Conservation (phyloP, 2,888 invertebrate genomes). For the Drosophila trichaetosa region DNA sequence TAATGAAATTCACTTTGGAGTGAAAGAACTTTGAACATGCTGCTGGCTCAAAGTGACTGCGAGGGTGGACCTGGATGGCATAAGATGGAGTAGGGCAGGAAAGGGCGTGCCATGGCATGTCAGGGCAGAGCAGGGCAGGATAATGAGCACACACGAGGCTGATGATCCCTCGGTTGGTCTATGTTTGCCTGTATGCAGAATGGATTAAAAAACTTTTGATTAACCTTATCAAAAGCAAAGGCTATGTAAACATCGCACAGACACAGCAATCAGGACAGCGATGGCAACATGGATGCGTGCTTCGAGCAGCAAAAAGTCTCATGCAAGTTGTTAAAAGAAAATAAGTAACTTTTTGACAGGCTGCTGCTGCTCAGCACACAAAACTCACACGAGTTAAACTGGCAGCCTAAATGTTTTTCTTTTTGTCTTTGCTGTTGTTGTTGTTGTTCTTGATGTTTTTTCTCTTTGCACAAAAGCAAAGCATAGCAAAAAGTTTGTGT, state of each 20-base stretch:
- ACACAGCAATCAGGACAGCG: slow-evolving; percentile 66
- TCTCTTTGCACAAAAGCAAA: slow-evolving; percentile 67
- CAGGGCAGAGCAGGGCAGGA: slow-evolving; percentile 22
- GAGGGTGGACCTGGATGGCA: not conserved
- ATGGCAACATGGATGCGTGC: slow-evolving; percentile 29
- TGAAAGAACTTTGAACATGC: slow-evolving; percentile 59
- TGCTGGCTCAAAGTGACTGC: slow-evolving; percentile 58
- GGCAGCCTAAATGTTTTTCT: slow-evolving; percentile 50
- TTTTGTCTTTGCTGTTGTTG: slow-evolving; percentile 17
- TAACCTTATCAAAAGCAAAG: slow-evolving; percentile 82
- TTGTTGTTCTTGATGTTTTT: slow-evolving; percentile 37
- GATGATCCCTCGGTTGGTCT: slow-evolving; percentile 62
- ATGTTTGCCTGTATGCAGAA: slow-evolving; percentile 76
- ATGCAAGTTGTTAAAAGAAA: slow-evolving; percentile 78
- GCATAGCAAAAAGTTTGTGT: slow-evolving; percentile 69
- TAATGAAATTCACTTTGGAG: slow-evolving; percentile 80
- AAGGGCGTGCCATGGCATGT: not conserved
- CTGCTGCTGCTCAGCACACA: slow-evolving; percentile 45
- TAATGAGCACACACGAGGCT: slow-evolving; percentile 76
- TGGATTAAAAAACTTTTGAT: slow-evolving; percentile 83
- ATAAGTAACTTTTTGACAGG: slow-evolving; percentile 79
- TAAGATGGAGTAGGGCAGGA: not conserved
- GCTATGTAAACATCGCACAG: slow-evolving; percentile 75
- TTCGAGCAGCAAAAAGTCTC: slow-evolving; percentile 63
- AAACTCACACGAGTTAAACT: slow-evolving; percentile 55